Evolutionary conservation across 2,888 invertebrate species (phyloP).

Genomic region (Hyalella azteca): DNA sequence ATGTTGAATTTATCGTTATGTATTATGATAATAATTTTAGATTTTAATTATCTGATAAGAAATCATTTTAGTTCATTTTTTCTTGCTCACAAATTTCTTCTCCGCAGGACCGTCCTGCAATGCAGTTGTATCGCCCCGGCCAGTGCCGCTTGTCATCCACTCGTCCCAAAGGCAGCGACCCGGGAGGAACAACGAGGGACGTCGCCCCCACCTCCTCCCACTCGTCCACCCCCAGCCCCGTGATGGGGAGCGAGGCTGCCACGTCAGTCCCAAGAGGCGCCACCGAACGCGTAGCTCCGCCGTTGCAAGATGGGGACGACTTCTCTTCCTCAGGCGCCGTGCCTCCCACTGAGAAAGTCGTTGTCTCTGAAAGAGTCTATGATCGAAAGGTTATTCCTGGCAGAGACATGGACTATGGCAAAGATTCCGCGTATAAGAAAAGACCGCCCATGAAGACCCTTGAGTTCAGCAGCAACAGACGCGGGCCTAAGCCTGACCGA

Average conservation of each 20-base stretch:
- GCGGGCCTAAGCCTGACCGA: background rate
- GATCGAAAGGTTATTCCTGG: background rate
- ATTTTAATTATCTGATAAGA: too few species aligned
- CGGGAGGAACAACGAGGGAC: constrained; percentile 22
- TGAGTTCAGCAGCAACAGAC: background rate
- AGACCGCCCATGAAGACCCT: background rate
- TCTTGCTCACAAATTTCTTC: too few species aligned
- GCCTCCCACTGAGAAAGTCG: background rate
- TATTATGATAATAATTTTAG: too few species aligned
- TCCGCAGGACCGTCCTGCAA: constrained; percentile 83
- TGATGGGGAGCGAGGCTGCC: constrained; percentile 38
- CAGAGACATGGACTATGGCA: background rate
- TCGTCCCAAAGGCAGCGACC: constrained; percentile 39
- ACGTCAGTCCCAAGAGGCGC: background rate
- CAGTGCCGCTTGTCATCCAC: constrained; percentile 73
- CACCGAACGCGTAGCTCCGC: too few species aligned
- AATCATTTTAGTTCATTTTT: too few species aligned
- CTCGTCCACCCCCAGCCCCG: constrained; percentile 56
- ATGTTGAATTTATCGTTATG: background rate
- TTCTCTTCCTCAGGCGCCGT: too few species aligned
- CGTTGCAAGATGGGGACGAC: too few species aligned
- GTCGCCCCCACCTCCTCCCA: constrained; percentile 48
- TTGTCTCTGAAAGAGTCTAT: background rate
- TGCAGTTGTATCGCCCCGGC: constrained; percentile 88
- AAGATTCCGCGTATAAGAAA: background rate